Percentiles rank a stretch among this genome's conserved stretches.
Conservation (phyloP, 2,797 vertebrate genomes). For the Halcyon leucocephala region DNA sequence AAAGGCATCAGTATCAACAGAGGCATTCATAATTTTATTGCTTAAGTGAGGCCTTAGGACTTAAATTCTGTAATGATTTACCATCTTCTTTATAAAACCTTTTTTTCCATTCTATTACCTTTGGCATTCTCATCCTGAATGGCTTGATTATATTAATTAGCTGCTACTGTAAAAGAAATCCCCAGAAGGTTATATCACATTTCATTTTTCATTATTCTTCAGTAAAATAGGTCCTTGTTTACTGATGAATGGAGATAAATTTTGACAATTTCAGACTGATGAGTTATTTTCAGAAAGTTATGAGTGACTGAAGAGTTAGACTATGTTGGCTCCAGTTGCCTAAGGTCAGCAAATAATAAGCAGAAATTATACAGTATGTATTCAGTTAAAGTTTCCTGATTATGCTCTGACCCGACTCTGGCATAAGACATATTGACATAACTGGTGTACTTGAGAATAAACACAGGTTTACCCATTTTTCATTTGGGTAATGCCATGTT, state of each 20-base stretch:
- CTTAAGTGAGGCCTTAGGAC: background rate
- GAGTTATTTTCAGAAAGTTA: background rate
- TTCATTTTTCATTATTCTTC: background rate
- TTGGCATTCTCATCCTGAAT: background rate
- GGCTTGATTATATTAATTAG: background rate
- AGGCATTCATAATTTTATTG: background rate
- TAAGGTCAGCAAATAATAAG: slow-evolving; percentile 32
- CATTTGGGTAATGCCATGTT: background rate
- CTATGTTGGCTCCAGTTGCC: background rate
- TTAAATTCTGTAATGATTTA: background rate
- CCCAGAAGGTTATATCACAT: background rate
- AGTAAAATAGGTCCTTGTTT: background rate
- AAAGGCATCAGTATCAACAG: background rate
- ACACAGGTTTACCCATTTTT: background rate
- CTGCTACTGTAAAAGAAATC: background rate
- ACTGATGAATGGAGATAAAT: background rate
- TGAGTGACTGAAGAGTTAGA: background rate
- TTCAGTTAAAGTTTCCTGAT: background rate
- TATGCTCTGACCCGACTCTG: background rate
- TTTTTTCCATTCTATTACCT: background rate
- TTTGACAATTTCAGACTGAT: background rate
- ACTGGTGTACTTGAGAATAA: background rate
- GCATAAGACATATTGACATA: background rate
- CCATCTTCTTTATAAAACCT: background rate
- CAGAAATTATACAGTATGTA: background rate